A percentile compares a stretch with the other conserved stretches of the same genome.
phyloP scores from a whole-genome alignment of 2,888 invertebrate genomes.

The Xestoiulus laeticollis region DNA sequence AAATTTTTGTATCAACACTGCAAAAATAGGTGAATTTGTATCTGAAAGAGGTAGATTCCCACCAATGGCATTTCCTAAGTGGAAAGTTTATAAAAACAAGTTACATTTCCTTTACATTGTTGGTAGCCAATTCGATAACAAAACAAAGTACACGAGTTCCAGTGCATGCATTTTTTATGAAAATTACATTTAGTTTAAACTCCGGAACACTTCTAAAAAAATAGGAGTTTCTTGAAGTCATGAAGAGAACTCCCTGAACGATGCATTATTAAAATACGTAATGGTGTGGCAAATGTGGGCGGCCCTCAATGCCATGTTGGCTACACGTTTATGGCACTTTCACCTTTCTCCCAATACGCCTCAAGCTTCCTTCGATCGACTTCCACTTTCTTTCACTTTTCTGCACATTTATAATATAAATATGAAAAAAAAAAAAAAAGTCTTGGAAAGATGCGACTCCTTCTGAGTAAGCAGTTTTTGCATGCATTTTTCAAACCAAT shows the following conservation, averaged over 20 bases:
- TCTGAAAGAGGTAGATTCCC: neutral
- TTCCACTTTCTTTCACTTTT: conserved; percentile 24
- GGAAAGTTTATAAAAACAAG: neutral
- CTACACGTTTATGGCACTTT: neutral
- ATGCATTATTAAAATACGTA: conserved; percentile 28
- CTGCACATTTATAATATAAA: conserved; percentile 1
- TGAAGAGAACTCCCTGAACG: neutral
- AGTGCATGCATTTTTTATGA: neutral
- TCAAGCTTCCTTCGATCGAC: neutral
- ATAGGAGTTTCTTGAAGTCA: neutral
- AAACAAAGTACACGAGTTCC: neutral
- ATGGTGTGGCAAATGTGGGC: conserved; percentile 14
- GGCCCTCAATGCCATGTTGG: neutral
- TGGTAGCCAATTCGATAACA: neutral
- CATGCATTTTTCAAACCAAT: neutral
- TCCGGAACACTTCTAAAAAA: neutral
- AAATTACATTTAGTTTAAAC: neutral
- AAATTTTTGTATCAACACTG: neutral
- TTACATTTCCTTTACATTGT: neutral
- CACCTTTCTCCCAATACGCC: neutral
- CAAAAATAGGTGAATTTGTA: neutral
- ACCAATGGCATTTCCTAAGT: neutral
- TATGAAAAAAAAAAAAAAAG: neutral
- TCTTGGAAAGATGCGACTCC: neutral
- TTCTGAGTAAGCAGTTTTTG: conserved; percentile 29